phyloP scores from a whole-genome alignment of 2,888 invertebrate genomes.

The Nomada fabriciana region DNA sequence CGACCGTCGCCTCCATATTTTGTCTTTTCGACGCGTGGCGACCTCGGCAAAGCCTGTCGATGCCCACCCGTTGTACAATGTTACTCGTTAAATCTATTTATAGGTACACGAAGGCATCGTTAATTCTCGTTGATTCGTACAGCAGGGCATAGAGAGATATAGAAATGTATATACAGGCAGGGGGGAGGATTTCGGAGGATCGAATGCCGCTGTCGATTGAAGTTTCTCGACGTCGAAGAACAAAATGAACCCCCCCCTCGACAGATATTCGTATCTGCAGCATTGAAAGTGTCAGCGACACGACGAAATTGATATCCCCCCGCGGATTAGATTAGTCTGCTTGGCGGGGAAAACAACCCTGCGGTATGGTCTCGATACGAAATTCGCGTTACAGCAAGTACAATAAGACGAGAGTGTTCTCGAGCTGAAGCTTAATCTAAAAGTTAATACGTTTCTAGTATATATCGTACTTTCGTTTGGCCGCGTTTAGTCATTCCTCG shows the following conservation, averaged over 20 bases:
- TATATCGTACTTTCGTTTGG: not conserved
- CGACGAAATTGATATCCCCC: conserved; percentile 13
- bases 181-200: not conserved
- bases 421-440: not conserved
- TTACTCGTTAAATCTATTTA: conserved; percentile 34
- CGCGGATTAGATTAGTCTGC: conserved; percentile 43
- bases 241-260: not conserved
- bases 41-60: conserved; percentile 35
- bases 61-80: conserved; percentile 9
- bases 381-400: not conserved
- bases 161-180: not conserved
- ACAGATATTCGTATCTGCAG: conserved; percentile 28
- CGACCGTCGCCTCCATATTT: conserved; percentile 28
- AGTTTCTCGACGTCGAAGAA: not conserved
- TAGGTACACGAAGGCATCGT: conserved; percentile 12
- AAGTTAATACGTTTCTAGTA: conserved; percentile 38
- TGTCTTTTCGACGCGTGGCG: conserved; percentile 50
- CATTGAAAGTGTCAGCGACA: conserved; percentile 37
- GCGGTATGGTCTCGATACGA: not conserved
- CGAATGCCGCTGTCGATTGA: not conserved
- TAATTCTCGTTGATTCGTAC: conserved; percentile 11
- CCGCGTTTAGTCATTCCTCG: conserved; percentile 69
- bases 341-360: not conserved
- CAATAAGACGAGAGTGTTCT: too few relatives aligned
- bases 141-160: not conserved